These are phyloP conservation scores for Galeopterus variegatus DNA, from an alignment of 2,113 vertebrate species.

Conservation along the genomic window DNA sequence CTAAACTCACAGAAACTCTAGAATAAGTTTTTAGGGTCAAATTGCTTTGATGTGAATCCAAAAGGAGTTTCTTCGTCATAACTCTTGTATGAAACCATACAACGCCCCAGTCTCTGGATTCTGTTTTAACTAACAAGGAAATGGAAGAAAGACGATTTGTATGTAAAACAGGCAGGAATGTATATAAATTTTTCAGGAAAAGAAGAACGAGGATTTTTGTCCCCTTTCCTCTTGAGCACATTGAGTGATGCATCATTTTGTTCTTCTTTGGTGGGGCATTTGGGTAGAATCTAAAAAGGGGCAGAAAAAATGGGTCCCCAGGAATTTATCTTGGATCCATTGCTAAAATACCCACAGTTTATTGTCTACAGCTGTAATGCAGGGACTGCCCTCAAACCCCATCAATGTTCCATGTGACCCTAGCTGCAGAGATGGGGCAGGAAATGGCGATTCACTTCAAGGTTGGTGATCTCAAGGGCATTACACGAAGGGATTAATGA, in stretches of 20 bases:
- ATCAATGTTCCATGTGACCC: background rate
- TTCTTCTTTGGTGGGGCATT: background rate
- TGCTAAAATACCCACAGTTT: slow-evolving; percentile 1
- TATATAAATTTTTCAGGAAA: background rate
- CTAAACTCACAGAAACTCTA: background rate
- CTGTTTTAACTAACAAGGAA: slow-evolving; percentile 6
- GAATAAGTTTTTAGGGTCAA: background rate
- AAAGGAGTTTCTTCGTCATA: background rate
- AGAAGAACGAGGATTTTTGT: background rate
- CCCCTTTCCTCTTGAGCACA: background rate
- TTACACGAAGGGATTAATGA: background rate
- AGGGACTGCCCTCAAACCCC: background rate
- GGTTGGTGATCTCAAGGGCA: background rate
- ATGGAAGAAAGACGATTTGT: background rate
- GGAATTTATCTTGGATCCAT: background rate
- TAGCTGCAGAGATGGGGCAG: background rate
- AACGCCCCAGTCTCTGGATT: background rate
- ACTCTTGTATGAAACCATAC: background rate
- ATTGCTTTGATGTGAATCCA: background rate
- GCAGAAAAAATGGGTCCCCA: slow-evolving; percentile 57
- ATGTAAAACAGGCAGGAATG: background rate
- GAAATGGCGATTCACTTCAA: background rate
- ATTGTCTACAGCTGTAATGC: background rate
- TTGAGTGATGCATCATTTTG: background rate
- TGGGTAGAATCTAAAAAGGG: slow-evolving; percentile 7